Evolutionary conservation across 2,888 invertebrate genomes (phyloP).

Genomic region (Rhopalosiphum nymphaeae): DNA sequence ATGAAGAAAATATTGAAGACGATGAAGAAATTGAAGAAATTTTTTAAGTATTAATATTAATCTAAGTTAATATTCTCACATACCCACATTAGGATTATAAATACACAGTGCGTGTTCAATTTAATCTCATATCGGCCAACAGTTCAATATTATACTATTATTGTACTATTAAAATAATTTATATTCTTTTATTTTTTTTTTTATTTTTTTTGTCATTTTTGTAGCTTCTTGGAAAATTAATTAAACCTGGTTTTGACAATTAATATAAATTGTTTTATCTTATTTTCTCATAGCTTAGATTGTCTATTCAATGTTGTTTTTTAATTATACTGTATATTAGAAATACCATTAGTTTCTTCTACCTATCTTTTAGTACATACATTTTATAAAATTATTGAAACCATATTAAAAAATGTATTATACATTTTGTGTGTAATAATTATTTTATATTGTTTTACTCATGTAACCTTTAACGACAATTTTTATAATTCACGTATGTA

Average conservation of each 20-base stretch:
- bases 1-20: slow-evolving; percentile 55
- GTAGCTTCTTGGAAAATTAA: neutral
- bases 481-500: neutral
- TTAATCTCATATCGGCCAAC: slow-evolving; percentile 14
- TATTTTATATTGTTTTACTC: neutral
- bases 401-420: neutral
- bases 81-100: neutral
- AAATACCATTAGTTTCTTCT: neutral
- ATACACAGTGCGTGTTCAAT: slow-evolving; percentile 25
- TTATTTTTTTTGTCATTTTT: neutral
- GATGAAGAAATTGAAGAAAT: slow-evolving; percentile 64
- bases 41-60: slow-evolving; percentile 32
- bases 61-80: neutral
- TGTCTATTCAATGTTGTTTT: neutral
- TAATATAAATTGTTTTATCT: neutral
- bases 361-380: neutral
- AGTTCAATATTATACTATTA: neutral
- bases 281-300: neutral
- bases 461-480: neutral
- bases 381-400: neutral
- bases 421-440: neutral
- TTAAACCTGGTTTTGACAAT: neutral
- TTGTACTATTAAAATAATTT: neutral
- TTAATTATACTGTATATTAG: neutral
- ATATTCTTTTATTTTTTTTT: neutral